Conservation (phyloP, 2,113 vertebrate genomes). For the Hiodon alosoides region DNA sequence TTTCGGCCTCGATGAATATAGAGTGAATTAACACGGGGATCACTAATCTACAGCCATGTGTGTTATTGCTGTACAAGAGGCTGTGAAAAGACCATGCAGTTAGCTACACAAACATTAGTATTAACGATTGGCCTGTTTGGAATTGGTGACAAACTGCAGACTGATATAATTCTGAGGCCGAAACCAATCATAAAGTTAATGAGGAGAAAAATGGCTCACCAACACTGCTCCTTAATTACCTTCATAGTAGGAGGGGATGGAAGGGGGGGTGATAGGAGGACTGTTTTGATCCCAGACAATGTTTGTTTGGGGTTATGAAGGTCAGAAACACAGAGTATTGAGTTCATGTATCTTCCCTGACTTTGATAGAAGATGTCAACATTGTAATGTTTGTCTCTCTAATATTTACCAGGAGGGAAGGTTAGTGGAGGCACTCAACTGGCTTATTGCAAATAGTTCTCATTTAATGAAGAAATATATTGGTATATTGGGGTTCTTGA, state of each 20-base stretch:
- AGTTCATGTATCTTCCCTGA: conserved; percentile 61
- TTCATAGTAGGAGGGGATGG: conserved; percentile 60
- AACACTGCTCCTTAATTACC: conserved; percentile 78
- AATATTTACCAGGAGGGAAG: too few relatives aligned
- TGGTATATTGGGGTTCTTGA: too few relatives aligned
- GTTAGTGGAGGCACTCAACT: too few relatives aligned
- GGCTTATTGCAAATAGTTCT: too few relatives aligned
- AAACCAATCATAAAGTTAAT: conserved; percentile 99
- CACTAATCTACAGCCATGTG: conserved; percentile 71
- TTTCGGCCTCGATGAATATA: conserved; percentile 73
- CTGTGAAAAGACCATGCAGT: conserved; percentile 72
- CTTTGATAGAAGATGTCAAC: conserved; percentile 53
- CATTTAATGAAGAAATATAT: too few relatives aligned
- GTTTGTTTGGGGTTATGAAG: conserved; percentile 62
- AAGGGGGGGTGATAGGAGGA: conserved; percentile 33
- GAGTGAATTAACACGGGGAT: conserved; percentile 70
- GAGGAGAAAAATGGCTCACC: conserved; percentile 94
- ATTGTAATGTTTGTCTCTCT: conserved; percentile 36
- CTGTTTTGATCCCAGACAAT: conserved; percentile 56
- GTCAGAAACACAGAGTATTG: conserved; percentile 68
- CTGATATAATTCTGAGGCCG: conserved; percentile 76
- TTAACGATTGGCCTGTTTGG: conserved; percentile 92
- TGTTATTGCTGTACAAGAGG: conserved; percentile 75
- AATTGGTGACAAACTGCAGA: conserved; percentile 95
- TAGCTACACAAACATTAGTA: conserved; percentile 99